Conservation (phyloP, 2,797 vertebrate species). For the Nannoperca australis region DNA sequence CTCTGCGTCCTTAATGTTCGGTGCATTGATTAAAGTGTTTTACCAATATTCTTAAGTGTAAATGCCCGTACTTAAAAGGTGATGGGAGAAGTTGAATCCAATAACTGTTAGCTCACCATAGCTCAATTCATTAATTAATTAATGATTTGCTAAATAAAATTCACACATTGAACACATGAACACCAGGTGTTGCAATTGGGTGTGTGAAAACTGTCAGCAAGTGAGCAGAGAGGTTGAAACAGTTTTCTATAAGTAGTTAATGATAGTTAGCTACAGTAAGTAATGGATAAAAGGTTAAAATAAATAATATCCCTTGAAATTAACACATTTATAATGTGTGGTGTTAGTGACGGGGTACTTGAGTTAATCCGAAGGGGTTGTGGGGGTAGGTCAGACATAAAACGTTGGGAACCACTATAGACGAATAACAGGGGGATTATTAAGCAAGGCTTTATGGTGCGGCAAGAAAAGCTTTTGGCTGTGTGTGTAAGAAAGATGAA, state of each 20-base stretch:
- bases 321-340: neutral
- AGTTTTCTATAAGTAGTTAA: neutral
- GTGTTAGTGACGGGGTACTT: slow-evolving; percentile 14
- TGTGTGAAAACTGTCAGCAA: neutral
- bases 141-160: neutral
- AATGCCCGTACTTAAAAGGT: slow-evolving; percentile 38
- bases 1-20: slow-evolving; percentile 32
- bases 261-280: too few relatives aligned
- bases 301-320: slow-evolving; percentile 1
- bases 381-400: slow-evolving; percentile 6
- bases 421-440: slow-evolving; percentile 56
- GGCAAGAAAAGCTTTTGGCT: slow-evolving; percentile 41
- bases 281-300: neutral
- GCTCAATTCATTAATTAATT: neutral
- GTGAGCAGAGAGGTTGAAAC: neutral
- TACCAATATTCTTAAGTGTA: slow-evolving; percentile 61
- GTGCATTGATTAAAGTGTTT: slow-evolving; percentile 57
- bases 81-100: slow-evolving; percentile 36
- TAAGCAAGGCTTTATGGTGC: slow-evolving; percentile 41
- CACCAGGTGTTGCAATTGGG: neutral
- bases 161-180: neutral
- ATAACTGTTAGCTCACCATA: slow-evolving; percentile 13
- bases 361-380: slow-evolving; percentile 26
- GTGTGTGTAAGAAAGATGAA: slow-evolving; percentile 45
- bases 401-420: slow-evolving; percentile 12